Evolutionary conservation across 2,797 vertebrate genomes (phyloP).

Genomic region (Carcharodon carcharias): DNA sequence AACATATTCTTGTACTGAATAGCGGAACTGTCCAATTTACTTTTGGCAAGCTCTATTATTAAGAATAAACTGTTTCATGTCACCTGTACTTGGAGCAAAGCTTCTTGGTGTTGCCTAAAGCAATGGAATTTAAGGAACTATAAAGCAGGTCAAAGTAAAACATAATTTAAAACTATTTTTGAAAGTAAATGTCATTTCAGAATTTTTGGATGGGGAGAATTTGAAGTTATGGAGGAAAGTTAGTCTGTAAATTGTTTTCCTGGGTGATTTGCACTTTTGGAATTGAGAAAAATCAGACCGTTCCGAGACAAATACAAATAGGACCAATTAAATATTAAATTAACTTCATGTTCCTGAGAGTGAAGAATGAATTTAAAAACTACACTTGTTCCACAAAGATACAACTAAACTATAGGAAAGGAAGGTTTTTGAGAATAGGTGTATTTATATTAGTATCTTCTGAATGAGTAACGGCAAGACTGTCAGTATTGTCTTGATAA

Average conservation of each 20-base stretch:
- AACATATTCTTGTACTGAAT: background rate
- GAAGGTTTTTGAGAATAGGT: background rate
- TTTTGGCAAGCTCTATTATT: background rate
- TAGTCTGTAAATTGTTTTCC: background rate
- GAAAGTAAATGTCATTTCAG: background rate
- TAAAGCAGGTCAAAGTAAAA: constrained; percentile 3
- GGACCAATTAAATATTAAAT: background rate
- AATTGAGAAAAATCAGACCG: background rate
- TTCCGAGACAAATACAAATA: background rate
- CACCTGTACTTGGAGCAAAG: background rate
- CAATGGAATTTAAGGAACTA: constrained; percentile 10
- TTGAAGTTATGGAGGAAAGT: background rate
- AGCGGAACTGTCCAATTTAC: background rate
- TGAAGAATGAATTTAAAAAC: background rate
- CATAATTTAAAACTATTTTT: background rate
- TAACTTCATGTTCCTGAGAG: background rate
- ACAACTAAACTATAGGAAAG: background rate
- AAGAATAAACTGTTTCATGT: background rate
- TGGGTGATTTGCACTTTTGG: background rate
- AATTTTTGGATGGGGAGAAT: too few species aligned
- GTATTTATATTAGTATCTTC: background rate
- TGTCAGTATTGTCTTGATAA: background rate
- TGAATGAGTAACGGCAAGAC: background rate
- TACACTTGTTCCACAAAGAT: background rate
- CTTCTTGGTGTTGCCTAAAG: background rate